Base-by-base conservation (phyloP, 2,113 vertebrate species). In the Colinus virginianus region DNA sequence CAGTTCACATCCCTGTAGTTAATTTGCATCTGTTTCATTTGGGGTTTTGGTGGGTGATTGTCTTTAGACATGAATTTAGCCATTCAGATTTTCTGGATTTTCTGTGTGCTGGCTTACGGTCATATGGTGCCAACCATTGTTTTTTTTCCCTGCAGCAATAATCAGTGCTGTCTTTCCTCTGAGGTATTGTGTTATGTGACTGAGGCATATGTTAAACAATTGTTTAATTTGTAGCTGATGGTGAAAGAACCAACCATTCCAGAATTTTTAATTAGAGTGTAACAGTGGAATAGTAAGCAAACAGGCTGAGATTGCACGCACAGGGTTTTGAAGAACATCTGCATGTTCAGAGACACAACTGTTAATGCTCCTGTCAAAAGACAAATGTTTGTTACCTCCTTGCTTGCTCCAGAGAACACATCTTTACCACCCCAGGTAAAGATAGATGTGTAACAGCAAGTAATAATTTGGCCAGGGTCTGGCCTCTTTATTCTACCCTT, bases 41-140 rank as follows among this genome's bases (percentile, higher is more conserved):
- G 6, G 61, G 43, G 13, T 6, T 12, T 49, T 26, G 21, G 26
- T 79, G 70, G 20, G 34, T 76, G 32, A 13, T 68, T 12, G 25
- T 72, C 28, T 32, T 72, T 55, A 20, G 34, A 67, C 59, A 74
- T 67, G 66, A 79, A 93, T 90, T 86, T 78, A 67, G 9, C 32
- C 46, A 51, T 74, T 77, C 28, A 71, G n/a, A 88, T 90, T 67
- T 95, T 38, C 34, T 91, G 45, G n/a, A 88, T 90, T 67, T 95
- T 38, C 34, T 91, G 45, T 90, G 71, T 42, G 13, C 61, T 88
- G 68, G 17, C 38, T 91, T 91, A 48, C 64, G 90, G 85, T 66
- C 28, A 63, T 42, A 72, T 91, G 70, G 8, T 30, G 9, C 28
- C 51, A 90, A 51, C 21, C 43, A 8, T 34, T 30, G 18, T 74